Conservation (phyloP, 1,140 invertebrate genomes). For the Yoshiicerus persimilis region DNA sequence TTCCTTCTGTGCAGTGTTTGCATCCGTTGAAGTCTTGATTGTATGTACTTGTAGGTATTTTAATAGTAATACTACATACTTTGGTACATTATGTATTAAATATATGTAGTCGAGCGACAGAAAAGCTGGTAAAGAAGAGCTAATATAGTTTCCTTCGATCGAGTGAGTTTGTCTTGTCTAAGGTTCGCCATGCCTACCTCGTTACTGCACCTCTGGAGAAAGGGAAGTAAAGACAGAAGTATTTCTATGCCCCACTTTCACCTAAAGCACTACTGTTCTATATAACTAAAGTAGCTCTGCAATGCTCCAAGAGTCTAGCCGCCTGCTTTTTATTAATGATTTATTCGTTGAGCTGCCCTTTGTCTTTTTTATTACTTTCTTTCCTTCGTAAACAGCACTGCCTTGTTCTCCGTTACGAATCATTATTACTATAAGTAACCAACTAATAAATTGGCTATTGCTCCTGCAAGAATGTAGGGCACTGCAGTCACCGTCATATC, state of each 20-base stretch:
- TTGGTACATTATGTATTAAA: neutral
- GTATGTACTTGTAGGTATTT: neutral
- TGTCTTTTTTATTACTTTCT: slow-evolving; percentile 21
- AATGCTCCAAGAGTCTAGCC: neutral
- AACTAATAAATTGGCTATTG: slow-evolving; percentile 11
- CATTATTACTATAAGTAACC: slow-evolving; percentile 10
- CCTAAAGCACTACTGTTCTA: neutral
- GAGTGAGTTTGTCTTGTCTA: neutral
- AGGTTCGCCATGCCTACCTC: neutral
- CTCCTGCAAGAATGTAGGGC: neutral
- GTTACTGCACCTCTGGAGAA: neutral
- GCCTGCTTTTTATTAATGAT: neutral
- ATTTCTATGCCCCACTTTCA: neutral
- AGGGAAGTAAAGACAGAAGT: neutral
- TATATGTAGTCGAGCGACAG: neutral
- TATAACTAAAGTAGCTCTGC: neutral
- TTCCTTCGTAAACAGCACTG: neutral
- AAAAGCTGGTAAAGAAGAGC: neutral
- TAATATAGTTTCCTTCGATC: neutral
- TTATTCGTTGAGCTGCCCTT: slow-evolving; percentile 9
- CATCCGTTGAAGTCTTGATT: neutral
- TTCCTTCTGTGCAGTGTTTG: neutral
- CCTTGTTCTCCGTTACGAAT: neutral
- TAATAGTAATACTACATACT: neutral
- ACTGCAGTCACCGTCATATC: neutral